Evolutionary conservation across 30 jellyfish, hydroid and myxozoan genomes (phyloP), one percentile per base, ranked within the genome.

Genomic region (Aurelia sp.): DNA sequence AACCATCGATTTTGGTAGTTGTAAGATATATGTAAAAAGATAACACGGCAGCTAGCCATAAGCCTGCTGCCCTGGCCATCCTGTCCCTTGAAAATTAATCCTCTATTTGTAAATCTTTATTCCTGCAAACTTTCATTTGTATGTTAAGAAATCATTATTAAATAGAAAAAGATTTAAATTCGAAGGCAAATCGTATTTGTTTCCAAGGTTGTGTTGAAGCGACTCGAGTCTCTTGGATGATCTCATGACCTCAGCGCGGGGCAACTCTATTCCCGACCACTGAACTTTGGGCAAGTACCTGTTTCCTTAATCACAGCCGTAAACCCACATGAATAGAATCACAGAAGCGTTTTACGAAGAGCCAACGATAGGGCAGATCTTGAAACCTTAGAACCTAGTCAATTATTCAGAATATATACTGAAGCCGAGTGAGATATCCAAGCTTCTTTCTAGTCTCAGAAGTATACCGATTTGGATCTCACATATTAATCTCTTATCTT

Each of bases 221-320:
- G 41, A 69, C 92, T 83, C 63, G 92, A 59, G 86, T 40, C 86
- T 58, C 67, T 67, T 1, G 61, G 92, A 71, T 83, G 92, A 83
- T 83, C 92, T 83, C 92, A 83, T 83, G 92, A 83, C 92, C 92
- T 53, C 80, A 31, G 86, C 63, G 65, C 19, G 67, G 86, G 86
- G 41, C 38, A 57, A 55, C 48, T 83, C 86, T 83, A 83, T 83
- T 53, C 83, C 82, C 92, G 80, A 24, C 92, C 92, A 83, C 84
- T 83, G 92, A 83, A 83, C 92, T 71, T 24, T 83, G 92, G 65
- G 79, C 86, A 71, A 71, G 86, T 83, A 83, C 92, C 92, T 83
- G 92, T 47, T 55, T 11, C 76, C 72, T 10, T 83, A 67, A 57
- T 69, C 86, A 75, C 52, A 21, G 72, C 70, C 82, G 86, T 83